Evolutionary conservation across 2,113 vertebrate genomes (phyloP).

Genomic region (Monopterus albus): DNA sequence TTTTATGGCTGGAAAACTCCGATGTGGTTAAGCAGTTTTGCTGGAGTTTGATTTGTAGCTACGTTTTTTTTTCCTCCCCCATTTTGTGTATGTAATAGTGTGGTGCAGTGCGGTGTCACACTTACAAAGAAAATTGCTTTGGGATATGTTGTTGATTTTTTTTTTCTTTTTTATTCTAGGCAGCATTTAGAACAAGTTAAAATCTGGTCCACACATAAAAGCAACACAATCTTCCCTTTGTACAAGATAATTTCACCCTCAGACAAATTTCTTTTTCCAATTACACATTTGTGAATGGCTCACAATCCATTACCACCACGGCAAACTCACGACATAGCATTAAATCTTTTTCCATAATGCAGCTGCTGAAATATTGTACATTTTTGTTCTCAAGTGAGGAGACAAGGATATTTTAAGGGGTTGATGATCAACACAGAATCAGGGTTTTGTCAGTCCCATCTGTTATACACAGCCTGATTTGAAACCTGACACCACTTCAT

Average conservation of each 20-base stretch:
- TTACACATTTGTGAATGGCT: constrained; percentile 47
- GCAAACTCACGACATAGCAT: constrained; percentile 29
- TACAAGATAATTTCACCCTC: constrained; percentile 39
- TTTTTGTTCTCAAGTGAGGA: neutral
- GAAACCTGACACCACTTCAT: constrained; percentile 27
- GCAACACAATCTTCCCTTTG: neutral
- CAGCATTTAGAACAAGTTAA: neutral
- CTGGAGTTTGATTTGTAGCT: neutral
- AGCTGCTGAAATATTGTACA: neutral
- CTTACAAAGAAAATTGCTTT: constrained; percentile 14
- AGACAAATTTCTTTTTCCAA: constrained; percentile 56
- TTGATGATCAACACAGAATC: neutral
- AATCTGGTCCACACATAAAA: constrained; percentile 10
- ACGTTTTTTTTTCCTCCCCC: neutral
- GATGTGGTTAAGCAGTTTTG: constrained; percentile 2
- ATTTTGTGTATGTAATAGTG: neutral
- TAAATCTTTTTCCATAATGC: neutral
- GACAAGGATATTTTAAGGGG: neutral
- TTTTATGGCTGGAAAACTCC: constrained; percentile 17
- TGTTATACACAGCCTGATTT: constrained; percentile 23
- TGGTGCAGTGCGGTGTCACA: constrained; percentile 1
- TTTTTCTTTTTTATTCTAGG: neutral
- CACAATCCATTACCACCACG: constrained; percentile 54
- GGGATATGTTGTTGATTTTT: neutral
- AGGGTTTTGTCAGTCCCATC: neutral